Evolutionary conservation across 2,113 vertebrate genomes (phyloP), one percentile per base, ranked within the genome.

Genomic region (Nothocercus julius): DNA sequence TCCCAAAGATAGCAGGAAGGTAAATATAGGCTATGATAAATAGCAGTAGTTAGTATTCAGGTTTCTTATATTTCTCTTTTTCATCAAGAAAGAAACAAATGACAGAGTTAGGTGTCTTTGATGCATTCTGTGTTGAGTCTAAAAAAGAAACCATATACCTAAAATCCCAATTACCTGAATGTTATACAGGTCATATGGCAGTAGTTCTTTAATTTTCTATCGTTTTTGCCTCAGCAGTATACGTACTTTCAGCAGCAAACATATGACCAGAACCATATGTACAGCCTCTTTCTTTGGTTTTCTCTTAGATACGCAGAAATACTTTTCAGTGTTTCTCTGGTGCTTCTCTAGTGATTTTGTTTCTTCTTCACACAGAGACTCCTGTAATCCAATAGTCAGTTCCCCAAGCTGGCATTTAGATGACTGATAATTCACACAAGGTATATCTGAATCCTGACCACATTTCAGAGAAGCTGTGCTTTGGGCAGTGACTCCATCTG

Each of bases 301-400:
- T 83, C 1, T 2, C 32, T 69, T 53, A 73, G 16, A 32, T 64
- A 21, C 6, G 73, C 13, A 82, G 63, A 90, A 79, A 61, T 44
- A 53, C 0, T 13, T 19, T 11, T 66, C 8, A 38, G 16, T 66
- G 7, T 54, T 14, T 58, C 82, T 74, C 59, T 87, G 17, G 3
- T 45, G 6, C n/a, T 58, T 70, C 44, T 91, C 45, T 36, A 67
- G n/a, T 0, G 0, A 75, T 67, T 56, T 42, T 0, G 0, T 59
- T 72, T 25, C 24, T 82, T 36, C 14, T 63, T 36, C 34, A 62
- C 15, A 61, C 24, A 72, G 90, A 91, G 22, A 19, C 5, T 54
- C 5, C 30, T 69, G 30, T 80, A 76, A 66, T 49, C 82, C 91
- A 53, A 73, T 44, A 56, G 19, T 79, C 19, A 0, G 30, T 76